Evolutionary conservation across 2,888 invertebrate species (phyloP), one percentile per base, ranked within the genome.

Genomic region (Argyresthia albistria): DNA sequence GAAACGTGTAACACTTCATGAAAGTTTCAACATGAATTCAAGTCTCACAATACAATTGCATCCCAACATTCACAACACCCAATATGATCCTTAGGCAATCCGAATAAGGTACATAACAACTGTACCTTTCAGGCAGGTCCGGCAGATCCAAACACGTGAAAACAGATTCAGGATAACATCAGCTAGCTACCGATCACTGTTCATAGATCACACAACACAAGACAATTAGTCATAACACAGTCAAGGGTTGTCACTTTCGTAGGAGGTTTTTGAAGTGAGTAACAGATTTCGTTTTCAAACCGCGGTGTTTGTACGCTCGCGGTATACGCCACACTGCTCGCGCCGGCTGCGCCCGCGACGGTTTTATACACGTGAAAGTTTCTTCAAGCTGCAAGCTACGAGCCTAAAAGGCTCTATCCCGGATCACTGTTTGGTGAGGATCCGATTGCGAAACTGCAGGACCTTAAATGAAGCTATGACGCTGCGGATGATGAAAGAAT

Each of bases 341-440:
- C 79, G 78, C 64, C 80, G 71, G 78, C 73, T 70, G 70, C 67
- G 66, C 62, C 56, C 67, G 61, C 64, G 60, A 54, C 56, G 62
- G 80, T 83, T 86, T 73, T 87, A 87, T 87, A 86, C 80, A 76
- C 83, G 86, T 77, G 86, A 87, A 87, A 86, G 86, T 87, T 77
- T 57, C 60, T 56, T 56, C 48, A 9, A 35, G 11, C 25, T 12
- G 35, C n/a, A n/a, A 25, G 25, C 47, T 14, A 10, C 12, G 47
- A 7, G 12, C 57, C 25, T 25, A 25, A 25, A 54, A 57, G 67
- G 65, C 60, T 67, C 67, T 76, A 82, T 86, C 86, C 86, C 79
- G 86, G 84, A 84, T 80, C 71, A 62, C 55, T 56, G 55, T 53
- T 25, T 25, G 25, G 25, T 70, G 66, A 68, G 66, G 71, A 69